Conservation (phyloP, 2,888 invertebrate genomes). For the Ypsolopha sequella region DNA sequence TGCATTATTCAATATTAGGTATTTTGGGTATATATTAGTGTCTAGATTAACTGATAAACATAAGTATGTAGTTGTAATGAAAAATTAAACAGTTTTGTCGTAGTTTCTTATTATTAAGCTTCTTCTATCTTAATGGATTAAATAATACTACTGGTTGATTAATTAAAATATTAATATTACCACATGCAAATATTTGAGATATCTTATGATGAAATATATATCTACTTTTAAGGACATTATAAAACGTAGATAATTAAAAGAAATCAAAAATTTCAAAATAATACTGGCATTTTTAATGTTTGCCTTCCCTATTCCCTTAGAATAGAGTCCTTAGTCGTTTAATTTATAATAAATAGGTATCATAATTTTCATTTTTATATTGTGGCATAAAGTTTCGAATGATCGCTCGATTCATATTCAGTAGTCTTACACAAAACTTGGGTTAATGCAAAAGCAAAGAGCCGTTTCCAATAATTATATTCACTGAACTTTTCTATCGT, state of each 20-base stretch:
- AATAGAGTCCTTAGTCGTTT: slow-evolving; percentile 4
- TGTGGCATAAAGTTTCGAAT: slow-evolving; percentile 20
- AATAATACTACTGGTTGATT: slow-evolving; percentile 69
- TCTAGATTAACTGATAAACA: slow-evolving; percentile 67
- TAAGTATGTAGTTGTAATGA: slow-evolving; percentile 70
- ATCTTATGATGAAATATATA: slow-evolving; percentile 72
- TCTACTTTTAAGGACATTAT: slow-evolving; percentile 72
- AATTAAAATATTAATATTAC: slow-evolving; percentile 71
- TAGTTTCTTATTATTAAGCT: slow-evolving; percentile 71
- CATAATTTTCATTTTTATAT: slow-evolving; percentile 67
- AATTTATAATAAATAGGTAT: slow-evolving; percentile 17
- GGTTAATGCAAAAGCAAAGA: too few relatives aligned
- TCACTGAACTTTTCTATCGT: neutral
- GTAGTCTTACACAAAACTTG: slow-evolving; percentile 43
- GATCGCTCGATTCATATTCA: slow-evolving; percentile 14
- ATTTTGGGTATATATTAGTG: slow-evolving; percentile 71
- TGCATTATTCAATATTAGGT: slow-evolving; percentile 70
- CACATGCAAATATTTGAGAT: slow-evolving; percentile 71
- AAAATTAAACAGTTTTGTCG: slow-evolving; percentile 60
- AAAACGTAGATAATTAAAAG: slow-evolving; percentile 73
- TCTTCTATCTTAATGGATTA: slow-evolving; percentile 70
- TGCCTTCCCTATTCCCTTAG: slow-evolving; percentile 31
- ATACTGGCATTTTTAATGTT: slow-evolving; percentile 65
- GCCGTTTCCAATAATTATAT: neutral
- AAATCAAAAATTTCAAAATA: slow-evolving; percentile 71